phyloP scores from a whole-genome alignment of 1,140 invertebrate genomes.

The Drosophila sechellia region DNA sequence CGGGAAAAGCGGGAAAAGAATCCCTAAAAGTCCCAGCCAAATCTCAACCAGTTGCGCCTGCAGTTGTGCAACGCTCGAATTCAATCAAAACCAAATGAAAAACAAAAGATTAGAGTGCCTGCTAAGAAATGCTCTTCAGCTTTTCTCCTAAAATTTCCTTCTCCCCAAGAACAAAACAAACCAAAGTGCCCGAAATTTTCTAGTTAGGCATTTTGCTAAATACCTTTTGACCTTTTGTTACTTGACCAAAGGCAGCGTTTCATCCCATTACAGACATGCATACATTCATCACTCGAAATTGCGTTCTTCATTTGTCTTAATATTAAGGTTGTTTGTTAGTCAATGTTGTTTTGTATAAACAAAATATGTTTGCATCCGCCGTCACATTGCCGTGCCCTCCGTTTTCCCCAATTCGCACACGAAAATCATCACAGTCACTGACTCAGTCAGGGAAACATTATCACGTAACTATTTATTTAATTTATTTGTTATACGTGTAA shows the following conservation, averaged over 20 bases:
- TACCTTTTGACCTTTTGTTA: conserved; percentile 36
- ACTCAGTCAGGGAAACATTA: conserved; percentile 8
- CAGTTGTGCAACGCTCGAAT: conserved; percentile 61
- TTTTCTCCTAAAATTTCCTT: conserved; percentile 5
- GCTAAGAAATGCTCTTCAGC: conserved; percentile 18
- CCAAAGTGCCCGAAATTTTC: conserved; percentile 57
- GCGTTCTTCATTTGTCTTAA: conserved; percentile 18
- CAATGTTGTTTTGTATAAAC: conserved; percentile 48
- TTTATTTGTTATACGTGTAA: conserved; percentile 72
- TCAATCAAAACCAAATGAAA: conserved; percentile 73
- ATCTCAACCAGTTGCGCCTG: conserved; percentile 25
- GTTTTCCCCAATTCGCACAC: conserved; percentile 12
- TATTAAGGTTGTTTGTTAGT: conserved; percentile 34
- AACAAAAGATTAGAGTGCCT: conserved; percentile 30
- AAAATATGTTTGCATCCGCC: conserved; percentile 37
- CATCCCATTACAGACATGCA: background rate
- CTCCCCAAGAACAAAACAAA: conserved; percentile 25
- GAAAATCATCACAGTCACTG: conserved; percentile 9
- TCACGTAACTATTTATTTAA: conserved; percentile 70
- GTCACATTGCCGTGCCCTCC: conserved; percentile 21
- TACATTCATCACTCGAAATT: conserved; percentile 4
- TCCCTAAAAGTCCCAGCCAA: conserved; percentile 44
- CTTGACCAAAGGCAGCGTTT: conserved; percentile 18
- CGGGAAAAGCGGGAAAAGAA: conserved; percentile 16
- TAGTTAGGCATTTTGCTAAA: conserved; percentile 41